These are phyloP conservation scores for Glossophaga mutica DNA, from an alignment of 2,797 vertebrate species.

Conservation along the genomic window DNA sequence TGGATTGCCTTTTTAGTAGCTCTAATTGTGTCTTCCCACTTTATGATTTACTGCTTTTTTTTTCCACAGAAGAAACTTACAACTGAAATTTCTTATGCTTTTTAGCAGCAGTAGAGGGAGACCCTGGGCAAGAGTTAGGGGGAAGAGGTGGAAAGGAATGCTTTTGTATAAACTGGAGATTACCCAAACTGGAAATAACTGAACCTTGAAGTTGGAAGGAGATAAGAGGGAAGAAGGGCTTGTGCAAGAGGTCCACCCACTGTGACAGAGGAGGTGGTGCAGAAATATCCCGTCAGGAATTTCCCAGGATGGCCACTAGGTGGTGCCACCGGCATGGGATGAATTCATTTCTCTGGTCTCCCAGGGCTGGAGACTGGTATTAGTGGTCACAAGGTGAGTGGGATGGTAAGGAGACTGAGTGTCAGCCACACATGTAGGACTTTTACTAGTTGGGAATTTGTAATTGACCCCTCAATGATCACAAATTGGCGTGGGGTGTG, in stretches of 20 bases:
- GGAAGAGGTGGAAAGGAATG: not conserved
- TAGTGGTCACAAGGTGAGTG: not conserved
- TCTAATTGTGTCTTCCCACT: not conserved
- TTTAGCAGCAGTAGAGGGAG: not conserved
- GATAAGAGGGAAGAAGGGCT: not conserved
- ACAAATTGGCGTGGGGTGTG: not conserved
- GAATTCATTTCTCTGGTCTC: not conserved
- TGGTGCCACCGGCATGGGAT: conserved; percentile 21
- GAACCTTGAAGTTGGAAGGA: not conserved
- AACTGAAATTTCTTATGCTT: not conserved
- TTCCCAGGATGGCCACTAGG: conserved; percentile 40
- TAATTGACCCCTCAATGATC: not conserved
- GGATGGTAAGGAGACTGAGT: not conserved
- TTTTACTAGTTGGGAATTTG: not conserved
- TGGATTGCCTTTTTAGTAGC: not conserved
- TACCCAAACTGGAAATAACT: not conserved
- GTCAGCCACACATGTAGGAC: not conserved
- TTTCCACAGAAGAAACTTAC: not conserved
- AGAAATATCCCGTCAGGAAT: not conserved
- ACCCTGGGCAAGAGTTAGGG: not conserved
- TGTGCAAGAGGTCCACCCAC: accelerated
- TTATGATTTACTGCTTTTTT: not conserved
- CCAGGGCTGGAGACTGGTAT: not conserved
- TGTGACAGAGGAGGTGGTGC: accelerated
- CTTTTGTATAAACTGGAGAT: not conserved